Base-by-base conservation (phyloP, 2,113 vertebrate species). In the Eretmochelys imbricata region DNA sequence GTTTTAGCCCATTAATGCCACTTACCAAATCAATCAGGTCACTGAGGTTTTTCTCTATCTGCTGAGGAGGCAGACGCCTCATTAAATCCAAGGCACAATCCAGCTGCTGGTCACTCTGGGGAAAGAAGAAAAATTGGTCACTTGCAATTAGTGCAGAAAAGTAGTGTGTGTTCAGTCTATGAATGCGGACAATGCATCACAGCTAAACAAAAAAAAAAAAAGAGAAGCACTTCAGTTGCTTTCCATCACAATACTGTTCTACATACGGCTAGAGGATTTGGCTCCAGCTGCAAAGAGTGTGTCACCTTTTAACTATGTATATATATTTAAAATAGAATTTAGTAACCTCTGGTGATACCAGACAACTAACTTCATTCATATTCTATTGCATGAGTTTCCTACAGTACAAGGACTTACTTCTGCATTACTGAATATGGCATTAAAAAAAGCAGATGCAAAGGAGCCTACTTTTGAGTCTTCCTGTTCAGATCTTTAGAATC, bases 41-140 rank as follows among this genome's bases (percentile, higher is more conserved):
- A 24, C 99, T 99, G 98, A 99, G 99, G 98, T 99, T 99, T 96
- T 99, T 99, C 98, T 99, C 99, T 11, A 99, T 99, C 98, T 99
- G 99, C 98, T 99, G 99, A 0, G 99, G 99, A 98, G 99, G 99
- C 98, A 99, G 98, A 93, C 99, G 99, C 99, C 99, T 99, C 99
- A 99, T 99, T 97, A 99, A 98, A 98, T 99, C 99, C 98, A 99
- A 99, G 98, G 99, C 99, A 99, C 99, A 99, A 97, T 99, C 99
- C 97, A 99, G 98, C 98, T 99, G 99, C 98, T 99, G 99, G 93
- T 99, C 99, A 98, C 98, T 99, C 99, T 99, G 98, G 6, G 51
- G 81, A 93, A 49, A 88, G 6, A 97, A 46, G 96, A 31, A 94
- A 31, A 46, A 91, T 69, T 6, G 46, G 59, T 86, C 3, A 1